Base-by-base conservation (phyloP, 1,140 invertebrate species). In the Saccostrea cuccullata region DNA sequence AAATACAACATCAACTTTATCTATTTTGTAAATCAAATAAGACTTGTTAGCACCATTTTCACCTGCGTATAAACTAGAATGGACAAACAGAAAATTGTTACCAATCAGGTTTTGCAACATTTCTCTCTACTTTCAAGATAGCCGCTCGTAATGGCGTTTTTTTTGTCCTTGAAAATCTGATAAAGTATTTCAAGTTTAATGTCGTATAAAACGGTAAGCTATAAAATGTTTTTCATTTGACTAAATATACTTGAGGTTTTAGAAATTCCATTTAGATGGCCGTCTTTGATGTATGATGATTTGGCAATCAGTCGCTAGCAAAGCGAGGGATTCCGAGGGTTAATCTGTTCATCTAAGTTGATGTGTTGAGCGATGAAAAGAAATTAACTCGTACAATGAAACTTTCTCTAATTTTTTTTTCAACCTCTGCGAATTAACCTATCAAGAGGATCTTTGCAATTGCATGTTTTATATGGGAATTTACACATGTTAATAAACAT, bases 191-290 rank as follows among this genome's bases (percentile, higher is more conserved):
- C 55, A 84, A 84, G 84, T 64, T 64, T 60, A 85, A 85, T 85
- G 84, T 85, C 64, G 26, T 58, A 85, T 58, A 64, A 85, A 85
- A 85, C 55, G 47, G 30, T 60, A 56, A 55, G 84, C 84, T 60
- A 85, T 85, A 85, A 85, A 85, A 64, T 58, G 26, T n/a, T 60
- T 85, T 85, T 85, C 55, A 85, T 85, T 85, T 23, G 84, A 58
- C 55, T 58, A 85, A 60, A 85, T 85, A 85, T 23, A 77, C 70
- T 77, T 17, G 70, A 36, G 30, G 70, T 77, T 30, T 36, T 77
- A 77, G 70, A 77, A 77, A 77, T 77, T 77, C 70, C 70, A 77
- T 77, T 77, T 77, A 36, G 70, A 77, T 26, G 70, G 30, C 26
- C 70, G 8, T 77, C 70, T 77, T 77, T 77, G 70, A 77, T 15